Evolutionary conservation across 1,140 invertebrate genomes (phyloP), one percentile per base, ranked within the genome.

Genomic region (Hyposmocoma kahamanoa): DNA sequence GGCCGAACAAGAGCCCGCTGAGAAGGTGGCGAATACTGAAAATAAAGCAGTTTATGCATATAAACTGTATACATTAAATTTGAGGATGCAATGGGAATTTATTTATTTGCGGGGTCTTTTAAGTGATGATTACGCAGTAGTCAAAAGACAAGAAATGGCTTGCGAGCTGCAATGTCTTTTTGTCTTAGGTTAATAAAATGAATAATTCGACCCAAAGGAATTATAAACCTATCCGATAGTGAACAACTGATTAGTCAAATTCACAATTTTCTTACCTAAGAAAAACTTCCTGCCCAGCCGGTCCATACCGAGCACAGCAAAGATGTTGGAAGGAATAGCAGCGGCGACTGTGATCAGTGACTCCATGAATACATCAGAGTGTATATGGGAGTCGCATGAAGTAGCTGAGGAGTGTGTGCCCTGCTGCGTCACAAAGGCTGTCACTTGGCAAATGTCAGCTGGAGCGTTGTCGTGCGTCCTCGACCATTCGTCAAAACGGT

Each of bases 241-340:
- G n/a, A n/a, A n/a, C n/a, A n/a, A n/a, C n/a, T n/a, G n/a, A n/a
- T n/a, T n/a, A n/a, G n/a, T n/a, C n/a, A n/a, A n/a, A 26, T 26
- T 26, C 24, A 26, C 24, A 26, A 26, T 11, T 19, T 45, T 19
- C 63, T 84, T 71, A 94, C 93, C 91, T 54, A 96, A 88, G 81
- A 96, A 96, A 80, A 96, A 96, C 69, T 96, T 96, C 49, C 95
- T 90, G n/a, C 95, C 95, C 30, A 96, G 88, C 57, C 92, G 88
- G 72, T 96, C 94, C 88, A 90, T 90, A 32, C 88, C 88, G 3
- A 90, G 70, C 28, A 96, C 93, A 20, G 94, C 94, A 62, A 95
- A 87, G 36, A 96, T 90, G 66, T 96, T 96, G 28, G 93, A 93
- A 0, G 94, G 94, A 65, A 96, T 90, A 1, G 94, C 94, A 0